Evolutionary conservation across 2,797 vertebrate genomes (phyloP), one percentile per base, ranked within the genome.

Genomic region (Myotis pilosus): DNA sequence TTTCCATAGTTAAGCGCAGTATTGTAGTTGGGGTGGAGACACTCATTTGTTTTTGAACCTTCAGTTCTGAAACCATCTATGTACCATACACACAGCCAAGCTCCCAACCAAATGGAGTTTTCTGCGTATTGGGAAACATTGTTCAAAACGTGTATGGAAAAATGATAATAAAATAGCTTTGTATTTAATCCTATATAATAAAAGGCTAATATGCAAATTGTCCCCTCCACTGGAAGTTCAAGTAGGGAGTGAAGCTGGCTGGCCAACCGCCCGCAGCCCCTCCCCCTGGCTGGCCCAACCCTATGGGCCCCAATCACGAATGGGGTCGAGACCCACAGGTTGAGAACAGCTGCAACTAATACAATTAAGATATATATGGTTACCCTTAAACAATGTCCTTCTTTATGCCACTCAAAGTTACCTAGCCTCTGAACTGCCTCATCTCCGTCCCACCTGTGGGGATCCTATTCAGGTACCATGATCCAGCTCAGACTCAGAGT

Each of bases 1-100:
- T 92, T 88, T 81, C 76, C 94, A 94, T 38, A 92, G 57, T 76
- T 92, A 85, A 69, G 68, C 64, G 83, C 36, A 84, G 71, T 91
- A 53, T 53, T 68, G 51, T 36, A 62, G 33, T 69, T 76, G 19
- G 16, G 41, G 36, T 76, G 3, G 93, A 86, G 89, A 38, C 41
- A 60, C 55, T 76, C 41, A 47, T 38, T 78, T 62, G 8, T 83
- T 76, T 94, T 33, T 71, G 44, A 74, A 68, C 23, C 74, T 85
- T 88, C 60, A 17, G 12, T 41, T 96, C 90, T 68, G 66, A 91
- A 38, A 64, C 6, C 12, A 0, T n/a, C 2, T 10, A 30, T 23
- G 11, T 13, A 33, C 11, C 12, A n/a, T 4, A 78, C 20, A 44
- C 17, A 28, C 1, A 41, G 28, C 15, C 13, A 64, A 74, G 13